These are phyloP conservation scores for Valencia hispanica DNA, from an alignment of 2,797 vertebrate species.

Conservation along the genomic window DNA sequence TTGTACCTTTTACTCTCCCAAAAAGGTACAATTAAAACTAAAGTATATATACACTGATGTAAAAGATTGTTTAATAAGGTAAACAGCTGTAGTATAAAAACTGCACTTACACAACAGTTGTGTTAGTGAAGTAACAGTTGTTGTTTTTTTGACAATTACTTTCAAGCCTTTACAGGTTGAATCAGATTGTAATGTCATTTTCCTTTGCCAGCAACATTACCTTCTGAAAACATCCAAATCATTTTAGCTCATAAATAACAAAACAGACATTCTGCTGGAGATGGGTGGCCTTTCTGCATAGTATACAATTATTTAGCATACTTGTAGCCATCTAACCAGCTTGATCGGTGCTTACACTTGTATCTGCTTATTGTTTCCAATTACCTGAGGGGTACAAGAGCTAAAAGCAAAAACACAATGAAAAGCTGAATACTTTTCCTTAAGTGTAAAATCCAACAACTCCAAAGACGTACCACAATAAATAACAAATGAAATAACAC, in stretches of 20 bases:
- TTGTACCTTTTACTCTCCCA: not conserved
- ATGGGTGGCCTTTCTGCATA: not conserved
- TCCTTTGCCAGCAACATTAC: not conserved
- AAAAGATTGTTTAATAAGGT: not conserved
- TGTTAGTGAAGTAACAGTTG: too few relatives aligned
- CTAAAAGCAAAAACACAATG: not conserved
- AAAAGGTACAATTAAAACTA: not conserved
- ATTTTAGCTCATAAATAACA: not conserved
- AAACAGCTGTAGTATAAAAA: not conserved
- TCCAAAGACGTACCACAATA: not conserved
- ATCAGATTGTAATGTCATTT: not conserved
- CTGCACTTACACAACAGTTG: not conserved
- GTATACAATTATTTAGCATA: not conserved
- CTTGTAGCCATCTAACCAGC: not conserved
- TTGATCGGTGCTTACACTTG: too few relatives aligned
- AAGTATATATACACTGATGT: not conserved
- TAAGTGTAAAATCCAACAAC: not conserved
- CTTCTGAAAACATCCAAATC: constrained; percentile 3
- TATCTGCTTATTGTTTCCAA: constrained; percentile 3
- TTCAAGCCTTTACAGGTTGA: not conserved
- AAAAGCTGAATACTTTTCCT: not conserved
- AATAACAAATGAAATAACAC: not conserved
- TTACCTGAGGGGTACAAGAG: not conserved
- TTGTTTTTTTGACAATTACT: not conserved
- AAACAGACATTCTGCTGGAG: not conserved